Conservation (phyloP, 2,113 vertebrate species). For the Synchiropus splendidus region DNA sequence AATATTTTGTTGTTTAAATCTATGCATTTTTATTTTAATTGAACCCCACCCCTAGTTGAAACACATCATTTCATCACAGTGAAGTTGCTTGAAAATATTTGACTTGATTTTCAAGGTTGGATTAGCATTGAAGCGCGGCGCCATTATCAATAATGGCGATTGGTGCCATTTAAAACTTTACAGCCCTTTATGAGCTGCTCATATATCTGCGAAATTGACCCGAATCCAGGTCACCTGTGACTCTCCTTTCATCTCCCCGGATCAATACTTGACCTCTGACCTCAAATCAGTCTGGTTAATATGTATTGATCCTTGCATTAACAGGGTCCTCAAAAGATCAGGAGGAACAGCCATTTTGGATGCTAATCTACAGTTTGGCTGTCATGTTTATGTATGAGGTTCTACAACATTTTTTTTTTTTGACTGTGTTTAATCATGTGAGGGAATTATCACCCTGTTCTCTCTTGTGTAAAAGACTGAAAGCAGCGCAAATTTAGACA, state of each 20-base stretch:
- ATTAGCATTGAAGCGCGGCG: neutral
- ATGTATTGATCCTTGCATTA: slow-evolving; percentile 7
- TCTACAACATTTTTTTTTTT: neutral
- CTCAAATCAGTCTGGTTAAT: slow-evolving; percentile 19
- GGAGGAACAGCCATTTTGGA: neutral
- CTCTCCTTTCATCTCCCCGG: slow-evolving; percentile 9
- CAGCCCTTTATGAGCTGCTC: slow-evolving; percentile 3
- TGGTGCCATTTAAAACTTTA: slow-evolving; percentile 1
- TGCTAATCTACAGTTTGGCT: slow-evolving; percentile 6
- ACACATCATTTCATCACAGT: too few relatives aligned
- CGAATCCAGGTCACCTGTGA: slow-evolving; percentile 4
- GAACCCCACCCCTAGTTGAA: too few relatives aligned
- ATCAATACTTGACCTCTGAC: slow-evolving; percentile 28
- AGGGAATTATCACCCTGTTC: too few relatives aligned
- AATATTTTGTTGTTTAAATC: too few relatives aligned
- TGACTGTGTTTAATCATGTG: too few relatives aligned
- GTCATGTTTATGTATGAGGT: neutral
- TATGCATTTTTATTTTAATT: too few relatives aligned
- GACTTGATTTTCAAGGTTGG: too few relatives aligned
- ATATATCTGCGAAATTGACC: slow-evolving; percentile 16
- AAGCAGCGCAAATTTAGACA: slow-evolving; percentile 6
- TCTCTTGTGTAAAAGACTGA: neutral
- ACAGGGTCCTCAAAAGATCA: slow-evolving; percentile 1
- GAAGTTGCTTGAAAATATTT: too few relatives aligned
- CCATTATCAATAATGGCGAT: neutral